Conservation (phyloP, 2,888 invertebrate genomes). For the Azorinus chamasolen region DNA sequence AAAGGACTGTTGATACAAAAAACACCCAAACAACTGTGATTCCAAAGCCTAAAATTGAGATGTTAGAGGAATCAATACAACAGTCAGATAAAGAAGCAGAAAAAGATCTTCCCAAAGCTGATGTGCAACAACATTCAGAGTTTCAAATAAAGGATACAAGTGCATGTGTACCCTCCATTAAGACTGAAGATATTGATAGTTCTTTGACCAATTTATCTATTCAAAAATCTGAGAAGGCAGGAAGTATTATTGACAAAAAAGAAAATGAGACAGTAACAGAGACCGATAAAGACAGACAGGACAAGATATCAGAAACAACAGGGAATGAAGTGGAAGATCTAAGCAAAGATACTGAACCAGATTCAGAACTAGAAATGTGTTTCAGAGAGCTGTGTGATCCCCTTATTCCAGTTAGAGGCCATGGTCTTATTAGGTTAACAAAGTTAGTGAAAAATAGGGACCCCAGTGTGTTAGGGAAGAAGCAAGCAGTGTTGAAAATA, state of each 20-base stretch:
- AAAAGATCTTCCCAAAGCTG: too few species aligned
- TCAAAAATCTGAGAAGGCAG: neutral
- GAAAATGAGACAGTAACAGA: constrained; percentile 1
- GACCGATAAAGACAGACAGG: neutral
- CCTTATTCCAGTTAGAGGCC: constrained; percentile 92
- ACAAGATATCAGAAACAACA: neutral
- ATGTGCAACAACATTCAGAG: too few species aligned
- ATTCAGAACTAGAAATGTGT: constrained; percentile 86
- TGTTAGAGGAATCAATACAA: too few species aligned
- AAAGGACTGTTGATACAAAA: too few species aligned
- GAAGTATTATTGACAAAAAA: neutral
- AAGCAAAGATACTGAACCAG: neutral
- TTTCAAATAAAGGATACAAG: too few species aligned
- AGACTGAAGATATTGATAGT: too few species aligned
- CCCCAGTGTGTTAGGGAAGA: constrained; percentile 88
- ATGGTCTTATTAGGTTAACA: constrained; percentile 91
- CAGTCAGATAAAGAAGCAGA: too few species aligned
- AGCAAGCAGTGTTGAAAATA: constrained; percentile 89
- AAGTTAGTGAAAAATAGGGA: constrained; percentile 91
- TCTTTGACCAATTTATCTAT: too few species aligned
- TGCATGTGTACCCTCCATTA: too few species aligned
- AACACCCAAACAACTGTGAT: too few species aligned
- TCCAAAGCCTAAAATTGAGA: too few species aligned
- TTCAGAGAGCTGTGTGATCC: constrained; percentile 91
- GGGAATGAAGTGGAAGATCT: neutral